Evolutionary conservation across 2,888 invertebrate species (phyloP), one percentile per base, ranked within the genome.

Genomic region (Camptogramma bilineatum): DNA sequence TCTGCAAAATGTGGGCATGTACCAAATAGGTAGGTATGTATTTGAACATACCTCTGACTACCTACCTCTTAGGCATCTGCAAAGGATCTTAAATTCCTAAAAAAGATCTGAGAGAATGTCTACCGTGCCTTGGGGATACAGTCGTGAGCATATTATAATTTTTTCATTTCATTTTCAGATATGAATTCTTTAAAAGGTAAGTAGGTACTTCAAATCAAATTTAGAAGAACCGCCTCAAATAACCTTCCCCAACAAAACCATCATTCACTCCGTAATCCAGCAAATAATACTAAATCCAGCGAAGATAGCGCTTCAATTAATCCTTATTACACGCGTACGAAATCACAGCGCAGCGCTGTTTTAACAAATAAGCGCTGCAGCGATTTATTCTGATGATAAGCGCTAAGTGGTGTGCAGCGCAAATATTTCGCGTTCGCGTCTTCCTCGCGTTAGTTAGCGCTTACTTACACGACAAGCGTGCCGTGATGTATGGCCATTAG

Each of bases 401-500:
- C 79, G 81, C 80, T 86, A 88, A 89, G 85, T 87, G 87, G 84
- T 82, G 80, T 83, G 75, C 83, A 75, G 81, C 80, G 84, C 84
- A 84, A 87, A 89, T 88, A 89, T 86, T 84, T 86, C 84, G 80
- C 81, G 78, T 73, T 74, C 62, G 74, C 86, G 85, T 87, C 85
- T 86, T 85, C 82, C 84, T 82, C 75, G 84, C 86, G 86, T 87
- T 88, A 88, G 87, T 89, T 88, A 87, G 84, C 86, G 84, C 86
- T 86, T 84, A 86, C 83, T 85, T 81, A 80, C 81, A 59, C 73
- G 80, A 66, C 73, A 75, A 74, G 74, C 69, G 34, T 75, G 73
- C 44, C 71, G 76, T 83, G 83, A 82, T 78, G 76, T 69, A 73
- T 73, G 71, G 48, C 18, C 48, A 39, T 18, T 44, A 2, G 39